phyloP scores from a whole-genome alignment of 2,888 invertebrate species.

The Ophonus ardosiacus region DNA sequence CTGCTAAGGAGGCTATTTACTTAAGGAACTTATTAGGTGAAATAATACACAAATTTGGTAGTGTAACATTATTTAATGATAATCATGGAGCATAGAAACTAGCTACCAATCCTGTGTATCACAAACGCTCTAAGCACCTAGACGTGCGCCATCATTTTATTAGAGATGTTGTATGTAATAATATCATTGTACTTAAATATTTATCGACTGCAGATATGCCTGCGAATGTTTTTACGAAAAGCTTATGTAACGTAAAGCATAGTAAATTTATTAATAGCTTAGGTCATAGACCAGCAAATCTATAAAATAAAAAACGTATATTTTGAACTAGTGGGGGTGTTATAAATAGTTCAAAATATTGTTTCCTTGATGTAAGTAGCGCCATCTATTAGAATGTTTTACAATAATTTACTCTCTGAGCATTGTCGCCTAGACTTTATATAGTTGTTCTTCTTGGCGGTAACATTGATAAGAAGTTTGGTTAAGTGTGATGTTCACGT shows the following conservation, averaged over 20 bases:
- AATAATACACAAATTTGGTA: not conserved
- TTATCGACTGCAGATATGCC: not conserved
- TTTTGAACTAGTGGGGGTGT: too few relatives aligned
- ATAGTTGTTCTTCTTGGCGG: too few relatives aligned
- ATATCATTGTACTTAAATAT: not conserved
- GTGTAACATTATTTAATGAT: not conserved
- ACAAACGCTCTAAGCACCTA: not conserved
- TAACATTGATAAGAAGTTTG: too few relatives aligned
- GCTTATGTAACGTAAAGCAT: not conserved
- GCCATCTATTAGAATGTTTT: too few relatives aligned
- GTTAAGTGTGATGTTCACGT: too few relatives aligned
- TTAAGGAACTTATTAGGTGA: not conserved
- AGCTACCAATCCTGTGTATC: not conserved
- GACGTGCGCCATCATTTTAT: not conserved
- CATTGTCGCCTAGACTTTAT: too few relatives aligned
- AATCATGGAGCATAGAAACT: not conserved
- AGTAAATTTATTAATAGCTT: not conserved
- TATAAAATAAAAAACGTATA: too few relatives aligned
- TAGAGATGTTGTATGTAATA: not conserved
- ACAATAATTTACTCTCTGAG: too few relatives aligned
- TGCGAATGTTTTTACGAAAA: not conserved
- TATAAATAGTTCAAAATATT: too few relatives aligned
- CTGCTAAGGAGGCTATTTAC: not conserved
- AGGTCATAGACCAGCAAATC: too few relatives aligned
- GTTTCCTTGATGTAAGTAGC: too few relatives aligned